Base-by-base conservation (phyloP, 2,797 vertebrate species). In the Phalloptychus januarius region DNA sequence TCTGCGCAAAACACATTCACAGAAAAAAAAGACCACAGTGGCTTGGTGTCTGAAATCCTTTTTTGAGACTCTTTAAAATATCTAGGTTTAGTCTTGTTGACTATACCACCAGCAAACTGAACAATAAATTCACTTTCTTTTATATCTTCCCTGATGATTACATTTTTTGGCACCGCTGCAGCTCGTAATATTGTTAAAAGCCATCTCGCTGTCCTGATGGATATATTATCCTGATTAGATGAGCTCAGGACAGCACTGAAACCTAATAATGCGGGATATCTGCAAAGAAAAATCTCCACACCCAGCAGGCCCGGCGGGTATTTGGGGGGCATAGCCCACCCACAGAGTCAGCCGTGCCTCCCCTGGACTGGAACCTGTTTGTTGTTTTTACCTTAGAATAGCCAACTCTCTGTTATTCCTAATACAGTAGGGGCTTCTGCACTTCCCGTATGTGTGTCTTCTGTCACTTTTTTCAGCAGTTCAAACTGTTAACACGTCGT, bases 141-240 rank as follows among this genome's bases (percentile, higher is more conserved):
- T 65, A 69, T 28, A 73, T 79, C 76, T 75, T 81, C 54, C 72
- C 31, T 78, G 74, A 78, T 84, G 80, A 91, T 88, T 85, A 79
- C 80, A 81, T 71, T 74, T 83, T 82, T 87, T 90, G 88, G 89
- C 85, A 70, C 80, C 72, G 82, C 72, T 75, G 36, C 28, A 76
- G 65, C 80, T 88, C 15, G 83, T 87, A 88, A 90, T 88, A 75
- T 77, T 86, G 77, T 83, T 91, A 85, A 88, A 92, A 89, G 81
- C 80, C 72, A 61, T 40, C 54, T 79, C 80, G 80, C 77, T 85
- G 74, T 75, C 88, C 83, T 54, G 40, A 63, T 77, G 80, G 79
- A 83, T 67, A 54, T 83, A 72, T 86, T 88, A 82, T 83, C 63
- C 71, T 75, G 75, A 90, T 91, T 84, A 88, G 76, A 77, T 28